Percentiles rank a stretch among this genome's conserved stretches.
Evolutionary conservation across 92 coral and sea anemone genomes (phyloP).

Genomic region (Hydrozoanthus gracilis): DNA sequence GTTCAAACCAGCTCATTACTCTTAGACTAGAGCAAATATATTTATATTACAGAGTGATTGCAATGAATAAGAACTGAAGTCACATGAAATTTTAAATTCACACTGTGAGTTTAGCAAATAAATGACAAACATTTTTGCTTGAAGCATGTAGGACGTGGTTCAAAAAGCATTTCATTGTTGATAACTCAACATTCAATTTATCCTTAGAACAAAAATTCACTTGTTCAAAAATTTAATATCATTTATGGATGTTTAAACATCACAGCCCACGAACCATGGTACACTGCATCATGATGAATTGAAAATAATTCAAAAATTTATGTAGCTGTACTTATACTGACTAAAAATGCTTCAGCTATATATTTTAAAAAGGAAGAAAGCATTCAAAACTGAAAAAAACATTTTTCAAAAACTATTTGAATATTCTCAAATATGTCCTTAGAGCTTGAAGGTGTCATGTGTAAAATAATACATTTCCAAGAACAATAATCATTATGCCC

Average conservation of each 20-base stretch:
- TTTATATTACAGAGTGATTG: too few relatives aligned
- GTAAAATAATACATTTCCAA: too few relatives aligned
- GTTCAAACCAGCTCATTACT: too few relatives aligned
- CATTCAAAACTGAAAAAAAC: background rate
- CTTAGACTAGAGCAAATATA: too few relatives aligned
- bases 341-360: background rate
- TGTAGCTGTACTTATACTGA: background rate
- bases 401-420: background rate
- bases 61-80: too few relatives aligned
- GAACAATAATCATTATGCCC: background rate
- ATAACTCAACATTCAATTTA: too few relatives aligned
- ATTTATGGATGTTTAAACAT: background rate
- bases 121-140: too few relatives aligned
- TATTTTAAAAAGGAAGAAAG: background rate
- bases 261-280: background rate
- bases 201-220: background rate
- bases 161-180: too few relatives aligned
- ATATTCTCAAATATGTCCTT: background rate
- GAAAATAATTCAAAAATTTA: background rate
- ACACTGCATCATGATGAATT: background rate
- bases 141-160: too few relatives aligned
- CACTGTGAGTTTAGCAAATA: too few relatives aligned
- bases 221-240: background rate
- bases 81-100: too few relatives aligned
- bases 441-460: background rate